These are phyloP conservation scores for Listronotus oregonensis DNA, from an alignment of 1,140 invertebrate species.

Conservation along the genomic window DNA sequence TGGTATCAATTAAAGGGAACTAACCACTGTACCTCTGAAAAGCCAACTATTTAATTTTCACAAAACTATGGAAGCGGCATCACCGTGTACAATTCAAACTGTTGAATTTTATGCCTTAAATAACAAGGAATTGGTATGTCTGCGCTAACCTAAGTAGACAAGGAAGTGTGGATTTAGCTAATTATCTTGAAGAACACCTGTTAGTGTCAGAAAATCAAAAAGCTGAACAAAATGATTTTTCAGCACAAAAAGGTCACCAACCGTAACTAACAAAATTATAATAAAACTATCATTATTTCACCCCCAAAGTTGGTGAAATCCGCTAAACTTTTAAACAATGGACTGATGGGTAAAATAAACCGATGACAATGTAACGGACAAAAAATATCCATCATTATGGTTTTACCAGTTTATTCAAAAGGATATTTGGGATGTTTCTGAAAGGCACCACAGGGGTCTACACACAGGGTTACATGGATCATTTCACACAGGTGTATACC, in stretches of 20 bases:
- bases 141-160: not conserved
- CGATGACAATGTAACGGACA: slow-evolving; percentile 38
- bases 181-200: slow-evolving; percentile 24
- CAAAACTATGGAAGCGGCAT: no score
- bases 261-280: slow-evolving; percentile 38
- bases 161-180: slow-evolving; percentile 31
- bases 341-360: slow-evolving; percentile 29
- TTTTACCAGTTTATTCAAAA: slow-evolving; percentile 34
- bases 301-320: slow-evolving; percentile 30
- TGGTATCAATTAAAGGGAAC: no score
- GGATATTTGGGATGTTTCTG: slow-evolving; percentile 38
- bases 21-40: no score
- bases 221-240: slow-evolving; percentile 26
- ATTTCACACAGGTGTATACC: slow-evolving; percentile 44
- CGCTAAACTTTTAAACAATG: slow-evolving; percentile 37
- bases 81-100: no score
- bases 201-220: slow-evolving; percentile 21
- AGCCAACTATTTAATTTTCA: no score
- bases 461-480: slow-evolving; percentile 40
- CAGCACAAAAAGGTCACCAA: slow-evolving; percentile 33
- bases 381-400: slow-evolving; percentile 34
- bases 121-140: no score
- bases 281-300: slow-evolving; percentile 39
- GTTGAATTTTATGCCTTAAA: no score
- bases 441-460: slow-evolving; percentile 39